Evolutionary conservation across 2,797 vertebrate genomes (phyloP).

Genomic region (Chrysocyon brachyurus): DNA sequence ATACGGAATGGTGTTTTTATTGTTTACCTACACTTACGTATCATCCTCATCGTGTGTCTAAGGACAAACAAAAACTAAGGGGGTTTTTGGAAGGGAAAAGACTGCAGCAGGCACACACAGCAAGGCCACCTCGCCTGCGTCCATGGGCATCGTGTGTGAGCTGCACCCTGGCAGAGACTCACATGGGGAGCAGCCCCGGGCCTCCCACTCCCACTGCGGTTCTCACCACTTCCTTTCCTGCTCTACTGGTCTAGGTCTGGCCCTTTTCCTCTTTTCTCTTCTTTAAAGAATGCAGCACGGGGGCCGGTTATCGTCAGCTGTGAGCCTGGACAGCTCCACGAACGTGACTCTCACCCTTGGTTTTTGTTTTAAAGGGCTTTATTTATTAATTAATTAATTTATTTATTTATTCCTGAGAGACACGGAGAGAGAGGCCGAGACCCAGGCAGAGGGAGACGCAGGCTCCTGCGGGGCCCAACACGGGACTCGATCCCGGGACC

Average conservation of each 20-base stretch:
- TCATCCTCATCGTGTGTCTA: background rate
- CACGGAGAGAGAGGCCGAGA: no score
- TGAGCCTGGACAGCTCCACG: background rate
- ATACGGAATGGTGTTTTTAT: background rate
- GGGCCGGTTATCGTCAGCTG: background rate
- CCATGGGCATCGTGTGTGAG: background rate
- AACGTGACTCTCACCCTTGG: constrained; percentile 17
- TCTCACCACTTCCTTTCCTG: background rate
- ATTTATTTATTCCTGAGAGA: no score
- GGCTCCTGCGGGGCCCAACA: no score
- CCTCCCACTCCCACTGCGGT: background rate
- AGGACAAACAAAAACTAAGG: background rate
- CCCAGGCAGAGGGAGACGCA: no score
- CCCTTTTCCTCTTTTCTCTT: background rate
- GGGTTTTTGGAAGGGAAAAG: background rate
- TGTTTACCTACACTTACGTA: background rate
- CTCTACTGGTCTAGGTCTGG: background rate
- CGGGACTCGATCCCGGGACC: no score
- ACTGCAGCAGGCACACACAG: background rate
- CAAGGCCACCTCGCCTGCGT: background rate
- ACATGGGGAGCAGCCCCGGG: no score
- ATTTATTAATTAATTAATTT: no score
- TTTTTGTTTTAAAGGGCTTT: no score
- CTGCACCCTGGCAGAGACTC: no score
- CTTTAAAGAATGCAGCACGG: background rate